phyloP scores from a whole-genome alignment of 2,797 vertebrate genomes.

The Notolepis coatsorum region DNA sequence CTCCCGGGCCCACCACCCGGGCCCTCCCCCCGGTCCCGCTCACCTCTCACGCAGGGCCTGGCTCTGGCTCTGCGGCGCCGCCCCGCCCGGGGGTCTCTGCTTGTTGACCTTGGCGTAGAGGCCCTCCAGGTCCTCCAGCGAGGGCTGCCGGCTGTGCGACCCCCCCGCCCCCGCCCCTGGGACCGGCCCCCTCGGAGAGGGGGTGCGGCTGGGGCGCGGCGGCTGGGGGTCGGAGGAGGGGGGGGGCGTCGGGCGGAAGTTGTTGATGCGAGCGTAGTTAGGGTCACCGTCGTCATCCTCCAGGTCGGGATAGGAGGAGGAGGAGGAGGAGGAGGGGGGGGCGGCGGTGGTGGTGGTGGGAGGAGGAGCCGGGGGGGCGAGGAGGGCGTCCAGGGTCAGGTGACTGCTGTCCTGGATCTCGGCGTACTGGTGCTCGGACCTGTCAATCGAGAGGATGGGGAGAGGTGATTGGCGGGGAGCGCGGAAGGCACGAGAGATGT shows the following conservation, averaged over 20 bases:
- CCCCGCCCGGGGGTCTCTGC: constrained; percentile 79
- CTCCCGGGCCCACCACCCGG: too few relatives aligned
- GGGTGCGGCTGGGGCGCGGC: constrained; percentile 74
- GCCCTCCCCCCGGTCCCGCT: too few relatives aligned
- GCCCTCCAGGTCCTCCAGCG: constrained; percentile 85
- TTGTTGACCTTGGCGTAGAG: constrained; percentile 97
- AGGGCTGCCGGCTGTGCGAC: constrained; percentile 64
- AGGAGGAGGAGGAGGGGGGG: too few relatives aligned
- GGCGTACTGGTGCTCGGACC: constrained; percentile 83
- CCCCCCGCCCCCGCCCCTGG: not conserved
- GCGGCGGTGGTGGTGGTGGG: too few relatives aligned
- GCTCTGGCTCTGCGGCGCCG: too few relatives aligned
- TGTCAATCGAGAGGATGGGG: constrained; percentile 45
- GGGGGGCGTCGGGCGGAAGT: constrained; percentile 85
- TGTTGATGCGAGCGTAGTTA: constrained; percentile 92
- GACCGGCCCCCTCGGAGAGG: constrained; percentile 42
- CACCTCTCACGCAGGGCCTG: too few relatives aligned
- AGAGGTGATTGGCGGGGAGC: not conserved
- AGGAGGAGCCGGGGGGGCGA: too few relatives aligned
- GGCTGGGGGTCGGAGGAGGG: constrained; percentile 53
- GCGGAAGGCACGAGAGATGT: not conserved
- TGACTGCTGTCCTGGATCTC: constrained; percentile 81
- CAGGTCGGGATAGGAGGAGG: constrained; percentile 79
- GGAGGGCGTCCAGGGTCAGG: constrained; percentile 69
- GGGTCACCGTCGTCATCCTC: constrained; percentile 94